These are phyloP conservation scores for Podarcis cretensis DNA, from an alignment of 2,113 vertebrate genomes.

Conservation along the genomic window DNA sequence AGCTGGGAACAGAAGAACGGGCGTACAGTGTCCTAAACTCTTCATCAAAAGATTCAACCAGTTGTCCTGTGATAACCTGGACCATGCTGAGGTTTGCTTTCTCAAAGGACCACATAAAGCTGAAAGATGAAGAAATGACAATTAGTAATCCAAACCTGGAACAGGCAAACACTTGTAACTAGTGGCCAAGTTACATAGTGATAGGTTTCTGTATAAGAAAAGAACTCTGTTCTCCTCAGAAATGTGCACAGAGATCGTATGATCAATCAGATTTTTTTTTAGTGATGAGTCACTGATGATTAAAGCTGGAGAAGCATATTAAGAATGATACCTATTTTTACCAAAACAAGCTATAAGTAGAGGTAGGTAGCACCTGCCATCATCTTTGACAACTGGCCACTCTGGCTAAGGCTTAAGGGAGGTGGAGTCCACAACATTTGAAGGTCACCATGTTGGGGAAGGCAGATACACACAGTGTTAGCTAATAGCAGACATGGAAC, in stretches of 20 bases:
- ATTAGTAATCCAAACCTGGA: constrained; percentile 40
- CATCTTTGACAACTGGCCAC: no score
- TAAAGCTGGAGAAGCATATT: background rate
- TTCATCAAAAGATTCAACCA: constrained; percentile 94
- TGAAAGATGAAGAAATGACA: constrained; percentile 68
- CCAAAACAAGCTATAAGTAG: background rate
- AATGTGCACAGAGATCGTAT: background rate
- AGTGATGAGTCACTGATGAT: background rate
- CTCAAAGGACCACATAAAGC: constrained; percentile 96
- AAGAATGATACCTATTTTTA: background rate
- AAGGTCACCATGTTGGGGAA: no score
- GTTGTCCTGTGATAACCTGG: constrained; percentile 91
- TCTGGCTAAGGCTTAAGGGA: no score
- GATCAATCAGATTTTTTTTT: background rate
- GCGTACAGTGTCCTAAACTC: constrained; percentile 95
- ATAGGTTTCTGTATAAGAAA: background rate
- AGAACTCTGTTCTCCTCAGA: background rate
- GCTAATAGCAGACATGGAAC: no score
- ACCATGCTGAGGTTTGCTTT: constrained; percentile 97
- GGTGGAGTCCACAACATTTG: no score
- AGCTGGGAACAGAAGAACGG: constrained; percentile 83
- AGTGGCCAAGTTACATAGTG: background rate
- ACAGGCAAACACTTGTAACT: background rate
- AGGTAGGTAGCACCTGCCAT: background rate
- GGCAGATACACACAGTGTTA: background rate